Conservation (phyloP, 1,140 invertebrate species). For the Ridgeia piscesae region DNA sequence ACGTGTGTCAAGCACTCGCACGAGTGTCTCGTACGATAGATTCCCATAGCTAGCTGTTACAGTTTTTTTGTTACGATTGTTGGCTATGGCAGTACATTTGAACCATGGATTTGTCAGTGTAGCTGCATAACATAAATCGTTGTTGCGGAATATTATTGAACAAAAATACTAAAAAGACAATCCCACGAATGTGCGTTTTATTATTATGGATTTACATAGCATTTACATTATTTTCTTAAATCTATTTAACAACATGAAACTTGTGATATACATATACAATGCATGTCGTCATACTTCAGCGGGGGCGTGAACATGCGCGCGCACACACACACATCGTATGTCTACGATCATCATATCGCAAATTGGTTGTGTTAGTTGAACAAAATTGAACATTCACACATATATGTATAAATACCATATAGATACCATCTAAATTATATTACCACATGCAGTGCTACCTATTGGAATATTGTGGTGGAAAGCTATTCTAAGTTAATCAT, state of each 20-base stretch:
- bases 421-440: neutral
- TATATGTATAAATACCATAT: neutral
- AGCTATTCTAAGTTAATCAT: neutral
- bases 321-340: neutral
- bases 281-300: neutral
- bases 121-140: too few species aligned
- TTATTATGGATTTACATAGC: neutral
- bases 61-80: too few species aligned
- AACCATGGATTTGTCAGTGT: too few species aligned
- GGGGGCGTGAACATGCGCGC: neutral
- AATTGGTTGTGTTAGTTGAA: neutral
- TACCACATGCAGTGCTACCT: neutral
- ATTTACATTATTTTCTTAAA: neutral
- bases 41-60: too few species aligned
- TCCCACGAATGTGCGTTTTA: neutral
- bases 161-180: neutral
- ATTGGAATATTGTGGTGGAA: neutral
- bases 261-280: neutral
- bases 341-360: neutral
- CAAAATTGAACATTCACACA: neutral
- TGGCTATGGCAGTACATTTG: too few species aligned
- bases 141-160: neutral
- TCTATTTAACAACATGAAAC: neutral
- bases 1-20: too few species aligned
- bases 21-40: too few species aligned